Evolutionary conservation across 2,888 invertebrate genomes (phyloP), one percentile per base, ranked within the genome.

Genomic region (Ptilodon capucinus): DNA sequence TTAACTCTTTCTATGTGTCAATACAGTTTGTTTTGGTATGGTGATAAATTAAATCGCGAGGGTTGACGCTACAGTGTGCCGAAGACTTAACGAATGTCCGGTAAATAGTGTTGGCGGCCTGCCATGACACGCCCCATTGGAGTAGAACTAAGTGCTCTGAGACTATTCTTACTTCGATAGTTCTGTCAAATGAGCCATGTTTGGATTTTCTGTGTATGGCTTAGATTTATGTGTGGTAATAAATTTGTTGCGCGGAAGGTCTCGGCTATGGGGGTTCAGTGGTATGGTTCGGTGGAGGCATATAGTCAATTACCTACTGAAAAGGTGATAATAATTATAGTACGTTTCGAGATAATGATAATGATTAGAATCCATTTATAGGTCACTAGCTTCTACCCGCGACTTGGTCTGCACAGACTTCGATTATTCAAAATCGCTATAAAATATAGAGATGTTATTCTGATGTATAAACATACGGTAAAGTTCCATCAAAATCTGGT

Each of bases 121-220:
- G 64, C 64, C 64, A 55, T 48, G 53, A 43, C 55, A 55, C 60
- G 55, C 66, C 60, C 60, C 60, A 62, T 55, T 62, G 57, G 9
- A 17, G 51, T 41, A 60, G 54, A 52, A 65, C 62, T 65, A 54
- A 64, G 65, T 65, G 62, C 60, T 55, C 51, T 40, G 42, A 39
- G 42, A 46, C 51, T 46, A 32, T 39, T 39, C 21, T 47, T 49
- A 44, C 45, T 41, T 55, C 42, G 40, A 39, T 53, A 48, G 40
- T 55, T 51, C 46, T 47, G 47, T 47, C 35, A 43, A 58, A 58
- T 47, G 44, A 49, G 48, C 32, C 44, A 32, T 45, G 23, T 36
- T 44, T 9, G 23, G 9, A 18, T 40, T 48, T 49, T 52, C 39
- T 51, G 44, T n/a, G 23, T 36, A 41, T n/a, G 41, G 13, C 11